Percentiles rank a stretch among this genome's conserved stretches.
Evolutionary conservation across 2,888 invertebrate genomes (phyloP).

Genomic region (Lacanobia oleracea): DNA sequence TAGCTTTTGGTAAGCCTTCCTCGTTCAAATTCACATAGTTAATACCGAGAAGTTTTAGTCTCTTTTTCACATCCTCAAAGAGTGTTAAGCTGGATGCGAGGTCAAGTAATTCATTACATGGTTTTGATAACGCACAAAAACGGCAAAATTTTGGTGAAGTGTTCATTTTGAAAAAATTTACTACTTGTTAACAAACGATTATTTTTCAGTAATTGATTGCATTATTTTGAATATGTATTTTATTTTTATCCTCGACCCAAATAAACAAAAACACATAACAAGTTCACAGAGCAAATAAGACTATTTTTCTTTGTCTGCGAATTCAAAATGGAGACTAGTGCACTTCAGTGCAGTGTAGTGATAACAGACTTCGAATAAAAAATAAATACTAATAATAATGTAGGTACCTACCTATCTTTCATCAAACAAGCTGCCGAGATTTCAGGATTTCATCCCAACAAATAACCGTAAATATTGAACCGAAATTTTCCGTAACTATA

Average conservation of each 20-base stretch:
- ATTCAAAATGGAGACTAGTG: not conserved
- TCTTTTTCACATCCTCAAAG: not conserved
- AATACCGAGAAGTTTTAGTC: not conserved
- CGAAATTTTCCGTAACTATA: constrained; percentile 15
- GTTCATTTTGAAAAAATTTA: not conserved
- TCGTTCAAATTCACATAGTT: not conserved
- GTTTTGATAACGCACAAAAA: constrained; percentile 5
- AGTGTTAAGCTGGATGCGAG: not conserved
- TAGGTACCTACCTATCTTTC: not conserved
- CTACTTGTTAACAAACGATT: not conserved
- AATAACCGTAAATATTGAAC: constrained; percentile 15
- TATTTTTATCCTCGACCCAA: not conserved
- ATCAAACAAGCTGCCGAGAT: not conserved
- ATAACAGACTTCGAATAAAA: not conserved
- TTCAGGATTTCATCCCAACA: not conserved
- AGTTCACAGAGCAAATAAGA: too few species aligned
- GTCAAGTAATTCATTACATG: not conserved
- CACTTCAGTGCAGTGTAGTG: not conserved
- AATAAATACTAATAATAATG: too few species aligned
- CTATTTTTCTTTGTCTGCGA: not conserved
- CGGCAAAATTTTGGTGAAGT: not conserved
- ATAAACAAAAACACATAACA: not conserved
- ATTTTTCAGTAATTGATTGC: not conserved
- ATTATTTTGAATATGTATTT: not conserved
- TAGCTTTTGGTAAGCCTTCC: not conserved